Percentiles rank a stretch among this genome's conserved stretches.
phyloP scores from a whole-genome alignment of 2,113 vertebrate genomes.

The Tympanuchus pallidicinctus region DNA sequence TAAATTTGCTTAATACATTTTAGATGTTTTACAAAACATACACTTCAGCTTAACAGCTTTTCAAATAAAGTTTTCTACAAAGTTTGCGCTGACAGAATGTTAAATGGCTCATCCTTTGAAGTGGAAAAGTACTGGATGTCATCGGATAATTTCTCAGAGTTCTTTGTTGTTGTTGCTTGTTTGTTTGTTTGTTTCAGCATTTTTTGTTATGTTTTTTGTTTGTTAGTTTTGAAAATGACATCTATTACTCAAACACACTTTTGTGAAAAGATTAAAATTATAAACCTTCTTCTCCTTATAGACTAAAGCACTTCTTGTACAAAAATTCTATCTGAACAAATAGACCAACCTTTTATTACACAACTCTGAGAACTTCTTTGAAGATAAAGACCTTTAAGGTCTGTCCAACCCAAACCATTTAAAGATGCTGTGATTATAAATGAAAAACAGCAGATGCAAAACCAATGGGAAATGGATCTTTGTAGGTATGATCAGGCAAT shows the following conservation, averaged over 20 bases:
- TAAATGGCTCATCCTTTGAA: neutral
- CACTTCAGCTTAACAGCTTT: neutral
- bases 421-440: neutral
- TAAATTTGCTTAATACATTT: neutral
- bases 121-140: neutral
- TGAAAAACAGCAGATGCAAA: neutral
- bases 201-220: neutral
- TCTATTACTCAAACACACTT: neutral
- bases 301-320: neutral
- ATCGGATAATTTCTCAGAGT: neutral
- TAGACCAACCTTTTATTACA: rapidly evolving
- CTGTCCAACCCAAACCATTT: neutral
- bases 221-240: neutral
- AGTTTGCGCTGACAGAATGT: neutral
- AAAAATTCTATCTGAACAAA: neutral
- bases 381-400: neutral
- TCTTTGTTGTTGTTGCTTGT: neutral
- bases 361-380: neutral
- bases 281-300: neutral
- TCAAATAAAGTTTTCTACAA: neutral
- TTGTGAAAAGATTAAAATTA: neutral
- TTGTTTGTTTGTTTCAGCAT: neutral
- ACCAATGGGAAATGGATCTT: neutral
- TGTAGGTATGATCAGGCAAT: neutral
- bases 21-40: neutral